phyloP scores from a whole-genome alignment of 2,113 vertebrate genomes.

The Pitta sordida region DNA sequence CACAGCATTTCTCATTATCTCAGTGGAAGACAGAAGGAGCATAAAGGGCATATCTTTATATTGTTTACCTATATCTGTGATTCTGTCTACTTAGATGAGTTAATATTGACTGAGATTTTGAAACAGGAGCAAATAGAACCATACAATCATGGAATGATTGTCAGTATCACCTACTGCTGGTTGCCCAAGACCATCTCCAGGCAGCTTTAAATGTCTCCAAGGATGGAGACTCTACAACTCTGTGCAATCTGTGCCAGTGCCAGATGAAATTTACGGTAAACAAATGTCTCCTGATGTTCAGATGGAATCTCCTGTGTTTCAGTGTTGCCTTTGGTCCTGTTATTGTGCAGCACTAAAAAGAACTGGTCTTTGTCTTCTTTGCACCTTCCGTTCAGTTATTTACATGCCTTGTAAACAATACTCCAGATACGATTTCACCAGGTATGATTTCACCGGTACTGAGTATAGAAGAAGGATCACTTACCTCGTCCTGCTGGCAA shows the following conservation, averaged over 20 bases:
- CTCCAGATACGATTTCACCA: neutral
- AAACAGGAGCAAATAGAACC: neutral
- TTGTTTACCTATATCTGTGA: neutral
- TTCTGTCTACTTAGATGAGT: neutral
- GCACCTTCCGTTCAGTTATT: neutral
- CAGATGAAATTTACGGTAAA: neutral
- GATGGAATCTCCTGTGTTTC: neutral
- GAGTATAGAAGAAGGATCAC: neutral
- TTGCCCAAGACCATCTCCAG: neutral
- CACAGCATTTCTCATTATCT: neutral
- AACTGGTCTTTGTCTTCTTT: neutral
- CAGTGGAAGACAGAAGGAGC: neutral
- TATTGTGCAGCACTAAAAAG: neutral
- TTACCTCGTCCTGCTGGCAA: rapidly evolving
- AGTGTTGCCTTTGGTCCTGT: neutral
- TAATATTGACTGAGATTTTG: neutral
- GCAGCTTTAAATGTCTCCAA: neutral
- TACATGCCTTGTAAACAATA: neutral
- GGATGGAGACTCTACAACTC: neutral
- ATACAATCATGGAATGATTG: neutral
- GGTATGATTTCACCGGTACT: neutral
- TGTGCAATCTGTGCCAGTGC: neutral
- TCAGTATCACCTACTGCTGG: neutral
- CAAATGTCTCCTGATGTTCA: neutral
- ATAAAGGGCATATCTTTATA: neutral